Evolutionary conservation across 2,888 invertebrate genomes (phyloP).

Genomic region (Protonemura montana): DNA sequence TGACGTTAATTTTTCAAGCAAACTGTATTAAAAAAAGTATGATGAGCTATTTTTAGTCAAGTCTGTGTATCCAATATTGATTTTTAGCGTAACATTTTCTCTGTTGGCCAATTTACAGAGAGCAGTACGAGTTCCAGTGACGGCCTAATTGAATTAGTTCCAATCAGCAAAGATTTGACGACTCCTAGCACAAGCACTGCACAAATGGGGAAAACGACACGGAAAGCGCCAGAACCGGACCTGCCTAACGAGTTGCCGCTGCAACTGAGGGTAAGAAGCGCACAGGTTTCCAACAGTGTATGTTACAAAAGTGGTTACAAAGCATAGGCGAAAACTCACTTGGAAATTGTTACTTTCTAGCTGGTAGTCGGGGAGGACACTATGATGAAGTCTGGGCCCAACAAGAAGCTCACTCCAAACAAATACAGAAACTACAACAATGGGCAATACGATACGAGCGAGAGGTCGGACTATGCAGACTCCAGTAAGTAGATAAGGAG

Average conservation of each 20-base stretch:
- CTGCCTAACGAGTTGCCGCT: slow-evolving; percentile 51
- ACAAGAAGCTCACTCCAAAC: slow-evolving; percentile 34
- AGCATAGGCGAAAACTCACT: not conserved
- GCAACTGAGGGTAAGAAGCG: slow-evolving; percentile 49
- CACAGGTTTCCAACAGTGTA: too few relatives aligned
- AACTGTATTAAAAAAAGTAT: too few relatives aligned
- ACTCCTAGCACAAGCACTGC: not conserved
- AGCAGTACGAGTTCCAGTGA: not conserved
- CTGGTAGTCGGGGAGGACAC: slow-evolving; percentile 52
- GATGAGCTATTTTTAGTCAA: not conserved
- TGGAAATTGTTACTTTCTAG: slow-evolving; percentile 44
- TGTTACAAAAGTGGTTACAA: not conserved
- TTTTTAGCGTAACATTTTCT: not conserved
- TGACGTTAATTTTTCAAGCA: too few relatives aligned
- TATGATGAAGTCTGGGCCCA: slow-evolving; percentile 47
- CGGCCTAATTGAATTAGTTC: not conserved
- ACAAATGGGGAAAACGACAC: slow-evolving; percentile 31
- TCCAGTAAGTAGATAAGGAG: slow-evolving; percentile 1
- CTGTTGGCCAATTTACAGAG: not conserved
- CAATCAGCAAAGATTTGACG: not conserved
- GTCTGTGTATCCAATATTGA: not conserved
- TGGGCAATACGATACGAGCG: not conserved
- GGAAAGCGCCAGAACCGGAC: slow-evolving; percentile 45
- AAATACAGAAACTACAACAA: slow-evolving; percentile 36
- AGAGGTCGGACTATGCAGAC: not conserved